Percentiles rank a stretch among this genome's conserved stretches.
These are phyloP conservation scores for Harpalus rubripes DNA, from an alignment of 2,888 invertebrate species.

Conservation along the genomic window DNA sequence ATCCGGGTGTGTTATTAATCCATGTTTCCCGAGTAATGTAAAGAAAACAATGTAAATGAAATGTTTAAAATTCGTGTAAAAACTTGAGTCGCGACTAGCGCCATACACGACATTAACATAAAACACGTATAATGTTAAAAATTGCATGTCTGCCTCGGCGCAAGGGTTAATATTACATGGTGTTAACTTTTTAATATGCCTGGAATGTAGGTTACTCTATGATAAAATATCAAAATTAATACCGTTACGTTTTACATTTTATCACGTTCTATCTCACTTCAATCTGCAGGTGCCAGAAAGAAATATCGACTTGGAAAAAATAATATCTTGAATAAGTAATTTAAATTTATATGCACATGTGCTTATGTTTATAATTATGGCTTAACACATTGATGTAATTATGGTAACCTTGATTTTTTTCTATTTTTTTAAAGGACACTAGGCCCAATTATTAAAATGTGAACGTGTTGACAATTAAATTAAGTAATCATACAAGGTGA, in stretches of 20 bases:
- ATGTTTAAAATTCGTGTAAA: conserved; percentile 45
- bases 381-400: neutral
- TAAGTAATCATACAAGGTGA: conserved; percentile 3
- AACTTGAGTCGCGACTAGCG: neutral
- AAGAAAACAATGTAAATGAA: conserved; percentile 57
- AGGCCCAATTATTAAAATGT: neutral
- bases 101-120: conserved; percentile 60
- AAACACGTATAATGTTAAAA: conserved; percentile 66
- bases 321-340: conserved; percentile 6
- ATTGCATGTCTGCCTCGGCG: conserved; percentile 58
- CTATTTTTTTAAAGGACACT: neutral
- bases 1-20: conserved; percentile 29
- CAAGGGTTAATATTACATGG: conserved; percentile 63
- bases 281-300: conserved; percentile 46
- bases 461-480: neutral
- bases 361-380: conserved; percentile 10
- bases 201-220: conserved; percentile 63
- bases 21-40: conserved; percentile 48
- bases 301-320: conserved; percentile 27
- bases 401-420: conserved; percentile 17
- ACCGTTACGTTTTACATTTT: conserved; percentile 60
- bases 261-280: conserved; percentile 52
- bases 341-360: conserved; percentile 7
- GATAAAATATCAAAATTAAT: conserved; percentile 66
- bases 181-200: conserved; percentile 65